Base-by-base conservation (phyloP, 2,797 vertebrate species). In the Phoxinus dragarum region DNA sequence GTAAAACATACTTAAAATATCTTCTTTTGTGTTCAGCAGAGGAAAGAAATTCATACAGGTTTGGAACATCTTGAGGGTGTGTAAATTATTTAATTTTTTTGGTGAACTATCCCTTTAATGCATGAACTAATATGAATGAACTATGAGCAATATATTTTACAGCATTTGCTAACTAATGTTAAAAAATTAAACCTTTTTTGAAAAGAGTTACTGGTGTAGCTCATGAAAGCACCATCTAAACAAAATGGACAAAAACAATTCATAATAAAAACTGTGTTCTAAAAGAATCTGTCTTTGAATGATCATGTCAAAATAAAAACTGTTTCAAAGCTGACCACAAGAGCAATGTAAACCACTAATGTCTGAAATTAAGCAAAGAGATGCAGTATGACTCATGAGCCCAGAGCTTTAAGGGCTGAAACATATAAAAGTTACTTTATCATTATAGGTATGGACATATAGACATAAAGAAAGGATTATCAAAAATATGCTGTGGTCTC, bases 221-320 rank as follows among this genome's bases (percentile, higher is more conserved):
- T 52, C 34, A 71, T 16, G 5, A 36, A 56, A 81, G 40, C 34
- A 81, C 36, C 21, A 72, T 73, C 0, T 23, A 72, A 71, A 71
- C 21, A 71, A 40, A 82, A 82, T 9, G 6, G 38, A 34, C 38
- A 14, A 12, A 6, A 72, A 73, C 17, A 34, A 72, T 31, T 56
- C 17, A 9, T 47, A 82, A 34, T 31, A 42, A 47, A 73, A 52
- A 36, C 47, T 49, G 47, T 49, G 4, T 17, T 49, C 14, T 34
- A 17, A 61, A 34, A 61, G 42, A 31, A 21, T 42, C 34, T 54
- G 14, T n/a, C 36, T 44, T 38, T 72, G n/a, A 23, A 82, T 49
- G n/a, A 75, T 66, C n/a, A 14, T 38, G 56, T 74, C 71, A 66
- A 74, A 66, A 61, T 56, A 31, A 42, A 71, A 36, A 61, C 19